Evolutionary conservation across 1,140 invertebrate species (phyloP).

Genomic region (Maniola jurtina): DNA sequence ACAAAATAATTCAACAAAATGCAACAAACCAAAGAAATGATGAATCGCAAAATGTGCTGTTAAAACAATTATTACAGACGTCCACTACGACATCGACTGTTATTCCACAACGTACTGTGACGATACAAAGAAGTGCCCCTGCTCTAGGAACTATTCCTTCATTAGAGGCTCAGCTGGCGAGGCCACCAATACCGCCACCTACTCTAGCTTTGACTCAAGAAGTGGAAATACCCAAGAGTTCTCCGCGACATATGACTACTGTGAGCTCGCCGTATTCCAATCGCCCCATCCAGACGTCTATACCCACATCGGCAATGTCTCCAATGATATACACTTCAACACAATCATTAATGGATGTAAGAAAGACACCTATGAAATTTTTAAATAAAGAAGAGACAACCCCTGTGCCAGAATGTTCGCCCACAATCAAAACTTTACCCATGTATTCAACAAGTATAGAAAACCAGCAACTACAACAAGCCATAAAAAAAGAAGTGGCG

Average conservation of each 20-base stretch:
- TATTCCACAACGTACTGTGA: conserved; percentile 71
- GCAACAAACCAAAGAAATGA: conserved; percentile 79
- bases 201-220: conserved; percentile 70
- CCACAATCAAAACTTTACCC: conserved; percentile 63
- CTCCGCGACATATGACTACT: conserved; percentile 70
- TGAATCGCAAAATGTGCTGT: conserved; percentile 92
- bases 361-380: conserved; percentile 67
- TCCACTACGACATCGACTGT: conserved; percentile 81
- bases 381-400: conserved; percentile 68
- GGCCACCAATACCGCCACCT: conserved; percentile 83
- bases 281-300: conserved; percentile 59
- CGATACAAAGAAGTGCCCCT: conserved; percentile 79
- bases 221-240: conserved; percentile 79
- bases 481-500: conserved; percentile 78
- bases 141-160: conserved; percentile 85
- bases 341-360: conserved; percentile 75
- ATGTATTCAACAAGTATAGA: conserved; percentile 64
- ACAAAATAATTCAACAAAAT: conserved; percentile 44
- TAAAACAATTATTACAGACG: conserved; percentile 94
- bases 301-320: conserved; percentile 61
- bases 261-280: conserved; percentile 65
- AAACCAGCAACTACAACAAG: conserved; percentile 61
- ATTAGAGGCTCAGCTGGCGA: conserved; percentile 85
- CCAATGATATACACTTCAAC: conserved; percentile 69
- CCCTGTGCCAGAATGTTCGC: conserved; percentile 67